These are phyloP conservation scores for Anthophora plumipes DNA, from an alignment of 2,888 invertebrate genomes.

Conservation along the genomic window DNA sequence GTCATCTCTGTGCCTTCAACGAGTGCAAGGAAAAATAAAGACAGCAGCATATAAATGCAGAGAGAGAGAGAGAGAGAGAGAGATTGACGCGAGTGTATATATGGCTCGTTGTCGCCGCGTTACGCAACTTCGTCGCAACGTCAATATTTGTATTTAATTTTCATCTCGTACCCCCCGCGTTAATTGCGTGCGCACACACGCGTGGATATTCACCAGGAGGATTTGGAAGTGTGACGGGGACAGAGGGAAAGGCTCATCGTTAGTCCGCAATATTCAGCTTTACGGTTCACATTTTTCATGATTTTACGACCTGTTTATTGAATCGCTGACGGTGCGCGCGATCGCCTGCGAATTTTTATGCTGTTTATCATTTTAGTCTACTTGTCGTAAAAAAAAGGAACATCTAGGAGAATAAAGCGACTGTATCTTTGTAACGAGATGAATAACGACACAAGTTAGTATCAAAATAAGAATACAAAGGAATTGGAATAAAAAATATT, in stretches of 20 bases:
- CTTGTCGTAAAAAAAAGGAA: neutral
- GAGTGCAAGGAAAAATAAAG: too few species aligned
- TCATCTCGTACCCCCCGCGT: slow-evolving; percentile 16
- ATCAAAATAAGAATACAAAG: too few species aligned
- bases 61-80: neutral
- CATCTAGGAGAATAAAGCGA: neutral
- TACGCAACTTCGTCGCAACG: slow-evolving; percentile 19
- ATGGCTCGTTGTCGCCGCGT: neutral
- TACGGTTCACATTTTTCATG: neutral
- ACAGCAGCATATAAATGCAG: too few species aligned
- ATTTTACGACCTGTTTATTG: slow-evolving; percentile 10
- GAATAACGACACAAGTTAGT: neutral
- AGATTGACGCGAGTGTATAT: neutral
- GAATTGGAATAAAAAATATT: neutral
- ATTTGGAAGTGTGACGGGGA: too few species aligned
- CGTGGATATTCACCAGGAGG: neutral
- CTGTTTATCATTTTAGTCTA: slow-evolving; percentile 1
- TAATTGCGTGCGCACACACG: slow-evolving; percentile 35
- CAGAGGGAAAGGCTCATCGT: neutral
- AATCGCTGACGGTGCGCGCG: neutral
- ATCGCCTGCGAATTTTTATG: neutral
- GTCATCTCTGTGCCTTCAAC: too few species aligned
- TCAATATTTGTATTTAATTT: slow-evolving; percentile 54
- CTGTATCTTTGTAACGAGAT: neutral
- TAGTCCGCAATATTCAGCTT: slow-evolving; percentile 11